Evolutionary conservation across 2,113 vertebrate genomes (phyloP).

Genomic region (Stercorarius parasiticus): DNA sequence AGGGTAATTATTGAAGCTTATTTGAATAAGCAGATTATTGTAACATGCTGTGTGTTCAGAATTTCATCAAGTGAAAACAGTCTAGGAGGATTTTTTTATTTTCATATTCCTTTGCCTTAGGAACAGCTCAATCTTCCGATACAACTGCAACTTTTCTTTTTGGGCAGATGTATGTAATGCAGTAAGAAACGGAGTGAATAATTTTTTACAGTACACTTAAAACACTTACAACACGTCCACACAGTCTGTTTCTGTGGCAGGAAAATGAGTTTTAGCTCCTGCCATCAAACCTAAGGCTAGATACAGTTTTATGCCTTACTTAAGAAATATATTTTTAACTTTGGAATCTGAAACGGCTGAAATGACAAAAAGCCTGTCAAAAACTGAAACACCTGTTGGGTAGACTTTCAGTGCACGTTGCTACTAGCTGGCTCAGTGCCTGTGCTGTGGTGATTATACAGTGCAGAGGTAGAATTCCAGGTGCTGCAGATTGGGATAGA

Average conservation of each 20-base stretch:
- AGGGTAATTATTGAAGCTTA: neutral
- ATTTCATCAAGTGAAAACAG: neutral
- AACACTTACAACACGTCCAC: neutral
- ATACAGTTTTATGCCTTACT: neutral
- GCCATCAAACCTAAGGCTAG: neutral
- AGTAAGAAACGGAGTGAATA: neutral
- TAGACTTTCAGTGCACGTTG: neutral
- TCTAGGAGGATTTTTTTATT: neutral
- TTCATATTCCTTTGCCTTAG: neutral
- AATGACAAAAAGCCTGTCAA: neutral
- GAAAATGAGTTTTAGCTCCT: neutral
- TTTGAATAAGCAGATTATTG: neutral
- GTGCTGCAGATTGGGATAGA: constrained; percentile 3
- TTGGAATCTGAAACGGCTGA: constrained; percentile 16
- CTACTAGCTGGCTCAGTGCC: neutral
- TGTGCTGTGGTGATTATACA: neutral
- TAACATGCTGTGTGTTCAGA: neutral
- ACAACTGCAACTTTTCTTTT: neutral
- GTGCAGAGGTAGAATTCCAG: constrained; percentile 9
- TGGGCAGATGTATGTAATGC: neutral
- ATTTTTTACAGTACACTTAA: neutral
- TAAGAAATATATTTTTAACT: neutral
- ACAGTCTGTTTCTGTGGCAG: neutral
- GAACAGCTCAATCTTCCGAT: neutral
- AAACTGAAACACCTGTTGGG: neutral